phyloP scores from a whole-genome alignment of 53 echinoderm and acorn worm genomes.

The Crossaster papposus region DNA sequence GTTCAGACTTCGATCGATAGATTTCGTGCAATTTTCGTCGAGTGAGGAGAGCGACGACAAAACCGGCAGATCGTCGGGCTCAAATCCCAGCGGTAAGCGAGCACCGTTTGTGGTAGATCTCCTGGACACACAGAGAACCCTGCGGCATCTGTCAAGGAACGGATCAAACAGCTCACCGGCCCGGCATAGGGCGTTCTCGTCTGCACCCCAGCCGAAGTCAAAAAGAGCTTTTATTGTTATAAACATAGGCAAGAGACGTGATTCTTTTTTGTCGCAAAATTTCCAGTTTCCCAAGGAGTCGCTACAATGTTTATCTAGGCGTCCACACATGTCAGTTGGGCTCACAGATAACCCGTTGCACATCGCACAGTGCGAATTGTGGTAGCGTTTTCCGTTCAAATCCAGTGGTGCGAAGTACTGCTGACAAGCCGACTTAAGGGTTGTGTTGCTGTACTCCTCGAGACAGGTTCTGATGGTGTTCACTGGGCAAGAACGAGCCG shows the following conservation, averaged over 20 bases:
- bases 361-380: slow-evolving; percentile 65
- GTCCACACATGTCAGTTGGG: background rate
- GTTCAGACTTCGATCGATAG: background rate
- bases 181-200: background rate
- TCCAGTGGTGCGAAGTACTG: slow-evolving; percentile 37
- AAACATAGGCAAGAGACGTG: no score
- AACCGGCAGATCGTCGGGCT: background rate
- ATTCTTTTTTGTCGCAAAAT: background rate
- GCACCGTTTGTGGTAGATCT: background rate
- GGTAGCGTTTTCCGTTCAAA: slow-evolving; percentile 1
- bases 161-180: slow-evolving; percentile 59
- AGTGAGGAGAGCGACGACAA: background rate
- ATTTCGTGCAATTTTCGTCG: background rate
- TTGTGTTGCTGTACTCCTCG: background rate
- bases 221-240: slow-evolving; percentile 29
- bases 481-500: slow-evolving; percentile 14
- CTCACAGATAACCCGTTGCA: slow-evolving; percentile 28
- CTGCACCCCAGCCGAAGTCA: slow-evolving; percentile 43
- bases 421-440: slow-evolving; percentile 7
- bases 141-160: slow-evolving; percentile 41
- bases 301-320: background rate
- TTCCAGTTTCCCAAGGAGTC: background rate
- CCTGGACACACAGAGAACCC: slow-evolving; percentile 7
- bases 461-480: background rate
- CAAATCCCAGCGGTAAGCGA: background rate